Evolutionary conservation across 2,888 invertebrate species (phyloP), one percentile per base, ranked within the genome.

Genomic region (Epiblema foenella): DNA sequence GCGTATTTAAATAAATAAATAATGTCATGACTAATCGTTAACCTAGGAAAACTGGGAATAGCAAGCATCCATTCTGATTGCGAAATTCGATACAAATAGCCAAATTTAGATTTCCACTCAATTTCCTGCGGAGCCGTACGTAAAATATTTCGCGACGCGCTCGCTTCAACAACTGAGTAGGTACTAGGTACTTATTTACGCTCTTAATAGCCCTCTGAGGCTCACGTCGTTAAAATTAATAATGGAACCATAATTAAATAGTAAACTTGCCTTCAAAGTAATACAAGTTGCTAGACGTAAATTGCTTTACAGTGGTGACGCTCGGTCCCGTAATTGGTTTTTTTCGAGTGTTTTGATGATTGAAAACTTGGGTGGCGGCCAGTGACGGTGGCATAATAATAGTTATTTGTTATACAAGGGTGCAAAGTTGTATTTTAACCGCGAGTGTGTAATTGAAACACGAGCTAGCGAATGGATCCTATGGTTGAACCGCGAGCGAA

Each of bases 171-270:
- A 39, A 15, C 37, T 46, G 18, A 37, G 52, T n/a, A n/a, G n/a
- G n/a, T n/a, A n/a, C n/a, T n/a, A n/a, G n/a, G n/a, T 63, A 37
- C 37, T 51, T 42, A 65, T 56, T 64, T 42, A 56, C 9, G 46
- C 54, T n/a, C 18, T 24, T 62, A 63, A 51, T 20, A 54, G 9
- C 46, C 54, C 69, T 18, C 59, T 18, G 42, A 51, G 52, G 42
- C 65, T 65, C 59, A 70, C 59, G 59, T 65, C 69, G 58, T 54
- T 33, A 52, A 65, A 65, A 70, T 70, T 65, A 70, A 70, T 70
- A 65, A 70, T 70, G 59, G 52, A 42, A 33, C 33, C 29, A 59
- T 70, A 65, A 70, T 70, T 70, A 70, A 70, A 70, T 70, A 52
- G 69, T 51, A 51, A 54, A 65, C 60, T 54, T 52, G 12, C 52